Evolutionary conservation across 2,797 vertebrate species (phyloP).

Genomic region (Melanitta fusca): DNA sequence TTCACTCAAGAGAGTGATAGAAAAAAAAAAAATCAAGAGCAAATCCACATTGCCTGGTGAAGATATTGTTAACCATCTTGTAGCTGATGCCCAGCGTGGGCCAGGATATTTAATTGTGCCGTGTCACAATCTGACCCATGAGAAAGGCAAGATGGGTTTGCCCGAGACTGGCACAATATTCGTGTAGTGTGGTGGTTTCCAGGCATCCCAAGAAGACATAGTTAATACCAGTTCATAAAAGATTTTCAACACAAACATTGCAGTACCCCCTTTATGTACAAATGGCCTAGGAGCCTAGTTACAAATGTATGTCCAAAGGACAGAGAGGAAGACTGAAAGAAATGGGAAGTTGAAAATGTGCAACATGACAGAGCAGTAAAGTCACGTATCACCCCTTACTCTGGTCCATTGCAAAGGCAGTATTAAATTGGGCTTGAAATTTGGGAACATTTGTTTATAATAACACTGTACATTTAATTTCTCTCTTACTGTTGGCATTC

Average conservation of each 20-base stretch:
- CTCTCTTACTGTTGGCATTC: background rate
- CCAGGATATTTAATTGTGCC: background rate
- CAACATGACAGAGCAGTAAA: background rate
- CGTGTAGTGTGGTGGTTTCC: background rate
- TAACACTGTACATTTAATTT: background rate
- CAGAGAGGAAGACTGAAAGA: background rate
- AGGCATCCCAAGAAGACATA: too few relatives aligned
- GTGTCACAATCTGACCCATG: background rate
- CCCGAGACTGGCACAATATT: background rate
- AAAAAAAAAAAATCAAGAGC: fast-evolving
- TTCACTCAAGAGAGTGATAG: background rate
- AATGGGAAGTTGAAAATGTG: background rate
- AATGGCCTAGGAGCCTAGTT: background rate
- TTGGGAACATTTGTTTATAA: background rate
- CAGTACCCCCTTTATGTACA: background rate
- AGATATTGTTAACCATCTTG: background rate
- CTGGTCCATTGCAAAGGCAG: background rate
- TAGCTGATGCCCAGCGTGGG: background rate
- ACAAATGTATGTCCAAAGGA: background rate
- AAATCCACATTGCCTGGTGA: background rate
- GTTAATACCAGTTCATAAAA: background rate
- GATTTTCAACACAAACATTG: too few relatives aligned
- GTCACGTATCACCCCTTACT: background rate
- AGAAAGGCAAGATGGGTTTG: background rate
- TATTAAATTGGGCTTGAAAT: background rate